Percentiles rank a stretch among this genome's conserved stretches.
Conservation (phyloP, 2,113 vertebrate species). For the Calyptomena viridis region DNA sequence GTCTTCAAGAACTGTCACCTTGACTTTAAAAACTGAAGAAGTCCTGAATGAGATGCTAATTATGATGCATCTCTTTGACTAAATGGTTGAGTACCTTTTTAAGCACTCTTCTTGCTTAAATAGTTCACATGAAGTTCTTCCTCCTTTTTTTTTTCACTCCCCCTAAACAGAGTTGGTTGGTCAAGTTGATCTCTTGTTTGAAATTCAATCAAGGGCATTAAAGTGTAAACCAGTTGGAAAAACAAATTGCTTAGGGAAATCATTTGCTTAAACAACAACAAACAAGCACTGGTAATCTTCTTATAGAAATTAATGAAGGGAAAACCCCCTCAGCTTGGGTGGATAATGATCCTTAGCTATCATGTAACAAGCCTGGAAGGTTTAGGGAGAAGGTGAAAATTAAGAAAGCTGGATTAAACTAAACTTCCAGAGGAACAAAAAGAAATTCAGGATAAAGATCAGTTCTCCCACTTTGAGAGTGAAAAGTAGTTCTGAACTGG, state of each 20-base stretch:
- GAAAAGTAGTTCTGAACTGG: constrained; percentile 82
- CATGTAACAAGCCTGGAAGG: constrained; percentile 86
- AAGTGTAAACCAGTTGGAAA: constrained; percentile 99
- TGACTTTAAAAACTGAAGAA: constrained; percentile 50
- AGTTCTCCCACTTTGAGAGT: constrained; percentile 80
- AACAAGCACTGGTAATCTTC: constrained; percentile 95
- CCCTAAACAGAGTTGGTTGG: constrained; percentile 78
- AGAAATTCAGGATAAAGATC: constrained; percentile 88
- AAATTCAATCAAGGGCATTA: constrained; percentile 98
- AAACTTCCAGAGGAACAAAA: constrained; percentile 87
- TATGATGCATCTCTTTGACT: constrained; percentile 31
- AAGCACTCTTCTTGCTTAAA: constrained; percentile 41
- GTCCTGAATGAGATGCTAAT: constrained; percentile 42
- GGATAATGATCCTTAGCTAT: constrained; percentile 78
- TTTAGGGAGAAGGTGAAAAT: constrained; percentile 93
- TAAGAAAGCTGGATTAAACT: constrained; percentile 87
- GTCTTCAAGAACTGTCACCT: constrained; percentile 50
- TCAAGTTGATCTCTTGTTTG: constrained; percentile 90
- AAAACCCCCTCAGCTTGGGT: constrained; percentile 79
- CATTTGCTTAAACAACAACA: constrained; percentile 98
- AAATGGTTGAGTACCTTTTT: constrained; percentile 43
- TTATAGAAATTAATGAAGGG: constrained; percentile 99
- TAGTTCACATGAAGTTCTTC: constrained; percentile 59
- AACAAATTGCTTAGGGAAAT: constrained; percentile 99
- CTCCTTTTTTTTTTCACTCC: background rate